Evolutionary conservation across 2,113 vertebrate genomes (phyloP).

Genomic region (Mormoops blainvillei): DNA sequence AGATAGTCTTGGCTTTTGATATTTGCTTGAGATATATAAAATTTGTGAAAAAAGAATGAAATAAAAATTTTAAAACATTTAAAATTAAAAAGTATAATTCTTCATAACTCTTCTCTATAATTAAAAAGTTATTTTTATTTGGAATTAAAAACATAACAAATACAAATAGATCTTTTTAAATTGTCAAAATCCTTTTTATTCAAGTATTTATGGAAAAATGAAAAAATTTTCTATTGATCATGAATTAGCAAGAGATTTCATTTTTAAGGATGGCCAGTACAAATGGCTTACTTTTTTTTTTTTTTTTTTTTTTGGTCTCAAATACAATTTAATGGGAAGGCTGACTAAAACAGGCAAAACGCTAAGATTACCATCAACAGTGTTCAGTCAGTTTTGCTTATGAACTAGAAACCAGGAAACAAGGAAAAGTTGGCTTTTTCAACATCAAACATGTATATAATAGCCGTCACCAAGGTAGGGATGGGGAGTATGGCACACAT

Average conservation of each 20-base stretch:
- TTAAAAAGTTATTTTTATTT: constrained; percentile 6
- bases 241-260: background rate
- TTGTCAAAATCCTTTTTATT: background rate
- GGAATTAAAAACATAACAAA: constrained; percentile 29
- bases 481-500: background rate
- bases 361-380: background rate
- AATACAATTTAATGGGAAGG: background rate
- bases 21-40: background rate
- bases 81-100: background rate
- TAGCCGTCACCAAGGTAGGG: background rate
- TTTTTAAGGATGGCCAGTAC: background rate
- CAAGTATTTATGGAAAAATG: background rate
- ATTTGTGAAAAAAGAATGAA: background rate
- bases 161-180: background rate
- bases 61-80: background rate
- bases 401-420: constrained; percentile 26
- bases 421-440: constrained; percentile 11
- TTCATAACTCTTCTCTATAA: background rate
- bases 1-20: background rate
- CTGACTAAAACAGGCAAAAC: background rate
- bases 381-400: background rate
- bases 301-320: background rate
- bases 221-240: background rate
- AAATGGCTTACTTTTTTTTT: background rate
- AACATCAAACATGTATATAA: background rate